Conservation (phyloP, 2,113 vertebrate genomes). For the Sitta europaea region DNA sequence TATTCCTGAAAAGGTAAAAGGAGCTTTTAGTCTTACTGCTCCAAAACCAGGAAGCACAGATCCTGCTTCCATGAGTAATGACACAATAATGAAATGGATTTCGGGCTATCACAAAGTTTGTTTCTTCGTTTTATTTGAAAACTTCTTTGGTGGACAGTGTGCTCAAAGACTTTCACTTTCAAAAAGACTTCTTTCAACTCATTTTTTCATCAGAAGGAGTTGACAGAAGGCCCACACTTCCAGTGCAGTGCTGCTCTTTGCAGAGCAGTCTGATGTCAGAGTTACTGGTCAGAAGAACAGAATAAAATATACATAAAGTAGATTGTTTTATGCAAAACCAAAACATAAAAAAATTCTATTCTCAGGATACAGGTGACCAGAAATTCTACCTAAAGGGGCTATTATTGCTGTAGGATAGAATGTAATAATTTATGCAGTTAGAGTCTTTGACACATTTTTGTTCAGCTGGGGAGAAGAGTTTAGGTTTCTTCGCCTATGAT, state of each 20-base stretch:
- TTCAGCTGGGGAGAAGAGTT: slow-evolving; percentile 58
- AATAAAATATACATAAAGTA: background rate
- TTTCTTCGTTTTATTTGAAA: background rate
- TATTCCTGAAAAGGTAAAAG: slow-evolving; percentile 35
- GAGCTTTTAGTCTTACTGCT: background rate
- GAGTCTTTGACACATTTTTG: slow-evolving; percentile 42
- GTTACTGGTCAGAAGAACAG: background rate
- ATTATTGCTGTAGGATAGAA: slow-evolving; percentile 58
- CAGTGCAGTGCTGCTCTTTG: background rate
- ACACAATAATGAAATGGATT: background rate
- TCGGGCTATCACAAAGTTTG: background rate
- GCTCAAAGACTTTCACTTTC: background rate
- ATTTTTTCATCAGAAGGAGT: background rate
- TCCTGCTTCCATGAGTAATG: background rate
- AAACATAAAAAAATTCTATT: slow-evolving; percentile 15
- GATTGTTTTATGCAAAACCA: background rate
- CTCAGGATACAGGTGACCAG: background rate
- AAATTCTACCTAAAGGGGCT: background rate
- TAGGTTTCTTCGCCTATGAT: slow-evolving; percentile 65
- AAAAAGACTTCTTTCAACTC: background rate
- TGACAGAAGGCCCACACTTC: background rate
- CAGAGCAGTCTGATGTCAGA: background rate
- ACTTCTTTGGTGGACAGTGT: background rate
- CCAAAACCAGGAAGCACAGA: background rate
- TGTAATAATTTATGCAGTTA: slow-evolving; percentile 60